Evolutionary conservation across 2,888 invertebrate species (phyloP), one percentile per base, ranked within the genome.

Genomic region (Phengaris alcon): DNA sequence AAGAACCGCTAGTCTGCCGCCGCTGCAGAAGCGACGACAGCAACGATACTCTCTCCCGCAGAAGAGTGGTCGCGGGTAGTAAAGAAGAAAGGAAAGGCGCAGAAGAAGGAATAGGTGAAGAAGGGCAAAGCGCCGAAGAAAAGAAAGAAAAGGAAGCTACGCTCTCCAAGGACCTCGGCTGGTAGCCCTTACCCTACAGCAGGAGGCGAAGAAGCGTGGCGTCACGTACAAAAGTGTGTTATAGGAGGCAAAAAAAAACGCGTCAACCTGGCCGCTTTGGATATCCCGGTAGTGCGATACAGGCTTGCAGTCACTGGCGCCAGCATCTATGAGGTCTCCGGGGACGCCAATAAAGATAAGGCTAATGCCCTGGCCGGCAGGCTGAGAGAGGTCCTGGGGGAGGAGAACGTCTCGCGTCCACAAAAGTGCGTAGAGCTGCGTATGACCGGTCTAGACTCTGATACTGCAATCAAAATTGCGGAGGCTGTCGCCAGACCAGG

Each of bases 381-480:
- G 12, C 44, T 72, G 9, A 13, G 15, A 54, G 54, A 54, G 13
- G 13, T 54, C 54, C 5, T 54, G 5, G 54, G 54, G 10, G 70
- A 51, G 8, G 70, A 72, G 10, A 9, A 22, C 13, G 44, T 72
- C 48, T 72, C 70, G 6, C 70, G 52, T 15, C 51, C 70, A 1
- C 70, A 72, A 72, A 72, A 72, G 70, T 72, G 70, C 70, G 70
- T 15, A 2, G 70, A 72, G 70, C 22, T 72, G 8, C 52, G 70
- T 13, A 52, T 72, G 0, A 72, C 15, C 8, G 70, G 52, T 15
- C 9, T 72, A 44, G 70, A 72, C 22, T 72, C 70, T 3, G 52
- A 35, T 1, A 15, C 70, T 52, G 6, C 8, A 15, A 9, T 4
- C 1, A n/a, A 72, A 72, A 72, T 72, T 9, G 48, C 52, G n/a